Conservation (phyloP, 2,797 vertebrate species). For the Darevskia nairensis region DNA sequence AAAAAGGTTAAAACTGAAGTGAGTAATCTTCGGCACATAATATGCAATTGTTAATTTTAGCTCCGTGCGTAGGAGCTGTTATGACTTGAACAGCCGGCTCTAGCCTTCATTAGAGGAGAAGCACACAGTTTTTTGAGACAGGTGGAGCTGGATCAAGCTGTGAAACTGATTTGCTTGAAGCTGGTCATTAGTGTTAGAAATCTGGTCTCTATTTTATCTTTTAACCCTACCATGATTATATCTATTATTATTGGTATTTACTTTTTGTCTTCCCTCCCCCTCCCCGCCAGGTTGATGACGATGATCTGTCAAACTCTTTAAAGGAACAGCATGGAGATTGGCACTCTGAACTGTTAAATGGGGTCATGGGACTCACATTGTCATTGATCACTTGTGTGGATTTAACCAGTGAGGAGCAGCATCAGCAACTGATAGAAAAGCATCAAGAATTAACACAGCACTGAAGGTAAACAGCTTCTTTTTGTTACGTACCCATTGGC, state of each 20-base stretch:
- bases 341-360: constrained; percentile 76
- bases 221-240: constrained; percentile 57
- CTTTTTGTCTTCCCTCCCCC: constrained; percentile 66
- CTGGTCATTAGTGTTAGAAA: constrained; percentile 78
- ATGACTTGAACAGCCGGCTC: constrained; percentile 85
- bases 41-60: constrained; percentile 87
- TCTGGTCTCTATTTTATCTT: constrained; percentile 61
- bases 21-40: constrained; percentile 85
- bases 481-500: not conserved
- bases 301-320: constrained; percentile 72
- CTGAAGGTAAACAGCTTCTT: constrained; percentile 76
- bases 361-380: constrained; percentile 91
- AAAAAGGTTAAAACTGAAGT: constrained; percentile 84
- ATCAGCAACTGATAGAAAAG: constrained; percentile 65
- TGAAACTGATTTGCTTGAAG: constrained; percentile 78
- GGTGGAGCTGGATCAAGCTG: constrained; percentile 81
- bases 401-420: constrained; percentile 73
- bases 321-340: constrained; percentile 74
- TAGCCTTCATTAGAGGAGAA: constrained; percentile 84
- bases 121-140: constrained; percentile 80
- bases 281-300: constrained; percentile 74
- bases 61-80: constrained; percentile 83
- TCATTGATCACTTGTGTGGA: constrained; percentile 85
- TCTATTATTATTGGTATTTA: constrained; percentile 51
- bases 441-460: constrained; percentile 68